Conservation (phyloP, 2,888 invertebrate genomes). For the Anoncus sp. region DNA sequence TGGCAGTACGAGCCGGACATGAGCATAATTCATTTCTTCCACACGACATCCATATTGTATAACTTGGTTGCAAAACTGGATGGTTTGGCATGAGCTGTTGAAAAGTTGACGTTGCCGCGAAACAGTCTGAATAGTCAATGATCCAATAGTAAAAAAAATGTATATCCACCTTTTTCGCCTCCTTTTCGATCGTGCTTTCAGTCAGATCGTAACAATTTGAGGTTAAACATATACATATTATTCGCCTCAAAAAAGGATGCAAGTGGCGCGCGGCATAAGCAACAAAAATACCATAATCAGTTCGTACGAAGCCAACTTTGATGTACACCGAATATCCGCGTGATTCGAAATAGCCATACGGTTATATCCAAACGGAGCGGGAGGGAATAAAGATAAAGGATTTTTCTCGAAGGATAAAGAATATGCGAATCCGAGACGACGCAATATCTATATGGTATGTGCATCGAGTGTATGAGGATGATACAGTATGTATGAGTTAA, state of each 20-base stretch:
- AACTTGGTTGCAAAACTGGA: too few species aligned
- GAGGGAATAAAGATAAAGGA: constrained; percentile 41
- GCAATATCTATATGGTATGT: constrained; percentile 13
- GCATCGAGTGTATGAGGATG: neutral
- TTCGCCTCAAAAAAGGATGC: constrained; percentile 4
- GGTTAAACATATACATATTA: neutral
- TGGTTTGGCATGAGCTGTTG: too few species aligned
- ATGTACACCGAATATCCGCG: constrained; percentile 59
- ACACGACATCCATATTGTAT: too few species aligned
- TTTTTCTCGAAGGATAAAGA: constrained; percentile 42
- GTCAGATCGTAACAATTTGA: neutral
- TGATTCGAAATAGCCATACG: constrained; percentile 71
- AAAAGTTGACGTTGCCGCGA: too few species aligned
- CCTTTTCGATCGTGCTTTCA: neutral
- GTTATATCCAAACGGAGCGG: constrained; percentile 27
- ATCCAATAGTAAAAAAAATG: too few species aligned
- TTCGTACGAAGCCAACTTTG: constrained; percentile 2
- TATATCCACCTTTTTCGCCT: too few species aligned
- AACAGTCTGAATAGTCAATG: too few species aligned
- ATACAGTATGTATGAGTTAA: constrained; percentile 30
- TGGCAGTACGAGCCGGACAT: too few species aligned
- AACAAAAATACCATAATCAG: neutral
- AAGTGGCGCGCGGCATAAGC: neutral
- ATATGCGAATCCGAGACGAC: constrained; percentile 37
- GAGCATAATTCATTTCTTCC: too few species aligned